Evolutionary conservation across 2,797 vertebrate species (phyloP).

Genomic region (Amazona finschi): DNA sequence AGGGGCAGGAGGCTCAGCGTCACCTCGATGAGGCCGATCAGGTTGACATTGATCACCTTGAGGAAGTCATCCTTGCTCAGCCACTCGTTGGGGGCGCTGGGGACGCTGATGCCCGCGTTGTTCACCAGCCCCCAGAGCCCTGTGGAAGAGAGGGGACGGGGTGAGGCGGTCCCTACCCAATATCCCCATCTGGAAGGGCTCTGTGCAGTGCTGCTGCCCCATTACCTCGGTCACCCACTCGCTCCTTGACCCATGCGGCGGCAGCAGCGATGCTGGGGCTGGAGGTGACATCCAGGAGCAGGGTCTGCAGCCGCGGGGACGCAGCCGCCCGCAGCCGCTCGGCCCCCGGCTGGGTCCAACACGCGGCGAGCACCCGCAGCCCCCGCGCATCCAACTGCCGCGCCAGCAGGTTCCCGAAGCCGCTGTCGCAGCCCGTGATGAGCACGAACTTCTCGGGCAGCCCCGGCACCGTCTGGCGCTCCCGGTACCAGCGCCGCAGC

Average conservation of each 20-base stretch:
- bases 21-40: constrained; percentile 69
- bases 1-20: constrained; percentile 84
- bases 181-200: background rate
- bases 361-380: constrained; percentile 66
- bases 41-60: constrained; percentile 65
- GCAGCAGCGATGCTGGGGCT: constrained; percentile 49
- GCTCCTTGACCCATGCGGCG: constrained; percentile 17
- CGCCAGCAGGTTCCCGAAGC: constrained; percentile 84
- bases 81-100: constrained; percentile 30
- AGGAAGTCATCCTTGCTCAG: constrained; percentile 61
- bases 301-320: constrained; percentile 55
- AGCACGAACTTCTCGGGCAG: constrained; percentile 60
- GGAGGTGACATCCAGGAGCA: constrained; percentile 63
- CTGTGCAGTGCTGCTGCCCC: accelerated
- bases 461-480: constrained; percentile 7
- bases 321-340: constrained; percentile 43
- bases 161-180: background rate
- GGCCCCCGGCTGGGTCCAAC: constrained; percentile 65
- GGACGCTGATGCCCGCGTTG: constrained; percentile 16
- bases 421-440: constrained; percentile 61
- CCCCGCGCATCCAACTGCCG: constrained; percentile 66
- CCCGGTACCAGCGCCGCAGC: constrained; percentile 29
- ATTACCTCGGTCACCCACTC: background rate
- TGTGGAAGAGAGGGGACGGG: background rate
- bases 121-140: constrained; percentile 78